Base-by-base conservation (phyloP, 2,797 vertebrate species). In the Alauda arvensis region DNA sequence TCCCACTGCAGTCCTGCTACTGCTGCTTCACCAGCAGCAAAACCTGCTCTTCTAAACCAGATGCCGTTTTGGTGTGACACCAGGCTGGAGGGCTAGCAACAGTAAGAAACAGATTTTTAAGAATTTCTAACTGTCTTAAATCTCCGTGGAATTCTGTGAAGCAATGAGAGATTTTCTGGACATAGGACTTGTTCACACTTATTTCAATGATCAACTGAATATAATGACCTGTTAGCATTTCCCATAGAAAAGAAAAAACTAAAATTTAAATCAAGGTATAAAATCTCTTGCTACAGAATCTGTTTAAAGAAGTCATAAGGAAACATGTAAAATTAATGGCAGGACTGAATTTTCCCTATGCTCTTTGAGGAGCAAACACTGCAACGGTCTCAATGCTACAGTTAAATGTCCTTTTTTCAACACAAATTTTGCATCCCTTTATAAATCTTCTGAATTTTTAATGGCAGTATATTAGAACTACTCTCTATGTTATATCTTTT, bases 31-130 rank as follows among this genome's bases (percentile, higher is more conserved):
- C 40, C 3, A 17, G 59, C 14, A 42, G n/a, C 57, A 53, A 60
- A 61, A 21, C 25, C 14, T 29, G 70, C 80, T 37, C 80, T 42
- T 33, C 52, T 3, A 3, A 71, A 21, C 6, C 11, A 19, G 33
- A 6, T 0, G 4, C 42, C 24, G 0, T 3, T 51, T 25, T 31
- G 52, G 49, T 42, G 19, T 1, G 5, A 29, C 0, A n/a, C 18
- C 79, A 69, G 33, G 33, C 46, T 46, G 43, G 10, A 89, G 14
- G 8, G 24, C 10, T 61, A 71, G 51, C 51, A 86, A 31, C 20
- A 19, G 28, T 0, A 77, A 63, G 18, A 71, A 85, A 81, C 9
- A 24, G 24, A 68, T 33, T 77, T 87, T 68, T 14, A 61, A 51
- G 18, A 68, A 61, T 55, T 65, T 65, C 33, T 57, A 57, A 77